Evolutionary conservation across 2,888 invertebrate species (phyloP).

Genomic region (Pharmacophagus antenor): DNA sequence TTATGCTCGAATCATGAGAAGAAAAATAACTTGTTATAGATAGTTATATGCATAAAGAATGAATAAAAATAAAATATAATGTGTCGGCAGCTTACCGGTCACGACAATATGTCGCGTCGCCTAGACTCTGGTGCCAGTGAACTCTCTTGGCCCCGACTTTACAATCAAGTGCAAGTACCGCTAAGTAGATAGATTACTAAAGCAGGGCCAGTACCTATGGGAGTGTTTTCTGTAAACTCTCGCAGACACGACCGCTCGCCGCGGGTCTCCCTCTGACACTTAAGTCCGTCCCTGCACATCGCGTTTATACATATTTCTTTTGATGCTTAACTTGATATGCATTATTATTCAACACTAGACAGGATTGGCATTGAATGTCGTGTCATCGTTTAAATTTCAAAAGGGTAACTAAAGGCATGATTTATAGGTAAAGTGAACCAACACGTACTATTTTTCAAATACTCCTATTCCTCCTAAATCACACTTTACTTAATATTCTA

Average conservation of each 20-base stretch:
- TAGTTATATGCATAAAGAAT: not conserved
- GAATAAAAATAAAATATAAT: slow-evolving; percentile 35
- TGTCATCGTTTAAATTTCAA: not conserved
- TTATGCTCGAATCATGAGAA: not conserved
- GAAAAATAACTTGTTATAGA: not conserved
- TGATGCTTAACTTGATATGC: slow-evolving; percentile 10
- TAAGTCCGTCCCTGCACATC: slow-evolving; percentile 36
- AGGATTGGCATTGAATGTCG: not conserved
- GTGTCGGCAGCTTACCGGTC: slow-evolving; percentile 44
- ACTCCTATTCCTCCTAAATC: too few species aligned
- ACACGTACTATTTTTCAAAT: too few species aligned
- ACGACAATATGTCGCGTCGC: slow-evolving; percentile 54
- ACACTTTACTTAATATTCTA: too few species aligned
- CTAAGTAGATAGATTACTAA: slow-evolving; percentile 50
- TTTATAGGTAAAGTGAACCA: too few species aligned
- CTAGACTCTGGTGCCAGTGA: slow-evolving; percentile 53
- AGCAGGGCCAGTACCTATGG: slow-evolving; percentile 40
- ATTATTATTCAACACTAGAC: not conserved
- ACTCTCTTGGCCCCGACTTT: slow-evolving; percentile 55
- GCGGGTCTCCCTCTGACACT: slow-evolving; percentile 51
- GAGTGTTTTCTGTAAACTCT: slow-evolving; percentile 33
- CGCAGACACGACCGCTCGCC: slow-evolving; percentile 52
- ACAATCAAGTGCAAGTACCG: slow-evolving; percentile 41
- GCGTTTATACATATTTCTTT: slow-evolving; percentile 21
- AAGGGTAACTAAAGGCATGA: too few species aligned